These are phyloP conservation scores for Aricia agestis DNA, from an alignment of 1,140 invertebrate genomes.

Conservation along the genomic window DNA sequence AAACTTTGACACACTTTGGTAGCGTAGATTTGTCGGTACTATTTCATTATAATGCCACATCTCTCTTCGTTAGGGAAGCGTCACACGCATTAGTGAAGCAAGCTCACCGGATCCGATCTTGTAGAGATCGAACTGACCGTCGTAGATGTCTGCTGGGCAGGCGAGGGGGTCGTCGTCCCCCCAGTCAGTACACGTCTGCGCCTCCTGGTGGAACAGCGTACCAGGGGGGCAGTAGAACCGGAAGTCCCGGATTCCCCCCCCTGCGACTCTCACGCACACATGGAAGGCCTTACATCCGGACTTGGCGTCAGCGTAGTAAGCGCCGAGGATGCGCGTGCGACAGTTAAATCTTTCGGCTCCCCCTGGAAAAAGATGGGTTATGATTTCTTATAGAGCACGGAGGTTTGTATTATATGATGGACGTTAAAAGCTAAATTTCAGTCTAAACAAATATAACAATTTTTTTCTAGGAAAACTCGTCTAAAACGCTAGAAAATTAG, in stretches of 20 bases:
- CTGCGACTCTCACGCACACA: constrained; percentile 89
- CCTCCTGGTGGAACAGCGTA: constrained; percentile 94
- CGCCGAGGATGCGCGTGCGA: constrained; percentile 90
- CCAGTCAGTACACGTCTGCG: constrained; percentile 94
- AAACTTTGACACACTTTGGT: too few relatives aligned
- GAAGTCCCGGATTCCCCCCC: constrained; percentile 85
- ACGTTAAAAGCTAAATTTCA: too few relatives aligned
- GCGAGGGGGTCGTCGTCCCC: constrained; percentile 84
- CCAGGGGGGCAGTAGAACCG: constrained; percentile 94
- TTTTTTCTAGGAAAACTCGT: too few relatives aligned
- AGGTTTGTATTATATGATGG: too few relatives aligned
- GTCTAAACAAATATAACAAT: too few relatives aligned
- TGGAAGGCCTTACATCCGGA: constrained; percentile 95
- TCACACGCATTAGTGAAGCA: constrained; percentile 58
- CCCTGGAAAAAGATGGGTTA: constrained; percentile 69
- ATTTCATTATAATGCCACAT: neutral
- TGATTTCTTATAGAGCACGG: too few relatives aligned
- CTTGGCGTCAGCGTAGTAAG: constrained; percentile 94
- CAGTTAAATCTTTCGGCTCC: constrained; percentile 92
- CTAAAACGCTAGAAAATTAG: too few relatives aligned
- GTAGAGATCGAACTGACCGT: constrained; percentile 90
- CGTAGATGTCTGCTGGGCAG: constrained; percentile 86
- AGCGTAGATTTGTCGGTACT: too few relatives aligned
- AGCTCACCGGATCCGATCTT: constrained; percentile 82
- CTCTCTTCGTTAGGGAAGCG: constrained; percentile 6